Percentiles rank a stretch among this genome's conserved stretches.
phyloP scores from a whole-genome alignment of 1,140 invertebrate genomes.

The Trypoxylus dichotomus region DNA sequence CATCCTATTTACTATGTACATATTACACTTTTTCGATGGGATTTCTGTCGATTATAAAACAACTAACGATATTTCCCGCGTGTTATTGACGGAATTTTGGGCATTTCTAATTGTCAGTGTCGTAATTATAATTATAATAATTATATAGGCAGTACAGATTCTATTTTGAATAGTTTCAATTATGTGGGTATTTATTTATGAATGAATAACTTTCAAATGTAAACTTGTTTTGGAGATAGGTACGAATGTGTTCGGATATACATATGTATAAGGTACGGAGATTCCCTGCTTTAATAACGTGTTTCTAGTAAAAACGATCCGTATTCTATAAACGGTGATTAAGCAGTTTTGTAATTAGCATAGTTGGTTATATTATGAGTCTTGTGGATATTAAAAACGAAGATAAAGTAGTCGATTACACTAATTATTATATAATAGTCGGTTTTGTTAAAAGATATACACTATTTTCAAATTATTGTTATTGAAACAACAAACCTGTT shows the following conservation, averaged over 20 bases:
- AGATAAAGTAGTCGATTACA: too few relatives aligned
- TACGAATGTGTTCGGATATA: neutral
- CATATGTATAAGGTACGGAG: neutral
- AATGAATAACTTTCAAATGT: neutral
- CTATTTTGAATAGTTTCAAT: neutral
- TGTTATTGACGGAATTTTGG: neutral
- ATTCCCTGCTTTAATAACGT: neutral
- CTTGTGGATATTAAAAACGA: too few relatives aligned
- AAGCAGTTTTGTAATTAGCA: too few relatives aligned
- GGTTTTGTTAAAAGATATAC: too few relatives aligned
- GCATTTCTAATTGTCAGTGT: neutral
- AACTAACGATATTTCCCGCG: neutral
- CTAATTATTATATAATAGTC: too few relatives aligned
- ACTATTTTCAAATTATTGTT: too few relatives aligned
- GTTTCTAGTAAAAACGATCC: too few relatives aligned
- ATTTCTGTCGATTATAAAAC: neutral
- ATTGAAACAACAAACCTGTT: too few relatives aligned
- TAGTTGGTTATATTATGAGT: too few relatives aligned
- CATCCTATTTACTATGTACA: neutral
- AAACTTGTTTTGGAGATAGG: neutral
- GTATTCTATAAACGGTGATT: too few relatives aligned
- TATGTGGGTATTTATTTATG: neutral
- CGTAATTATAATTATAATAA: neutral
- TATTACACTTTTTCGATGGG: neutral
- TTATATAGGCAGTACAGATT: neutral